Percentiles rank a stretch among this genome's conserved stretches.
Evolutionary conservation across 2,113 vertebrate species (phyloP).

Genomic region (Orycteropus afer): DNA sequence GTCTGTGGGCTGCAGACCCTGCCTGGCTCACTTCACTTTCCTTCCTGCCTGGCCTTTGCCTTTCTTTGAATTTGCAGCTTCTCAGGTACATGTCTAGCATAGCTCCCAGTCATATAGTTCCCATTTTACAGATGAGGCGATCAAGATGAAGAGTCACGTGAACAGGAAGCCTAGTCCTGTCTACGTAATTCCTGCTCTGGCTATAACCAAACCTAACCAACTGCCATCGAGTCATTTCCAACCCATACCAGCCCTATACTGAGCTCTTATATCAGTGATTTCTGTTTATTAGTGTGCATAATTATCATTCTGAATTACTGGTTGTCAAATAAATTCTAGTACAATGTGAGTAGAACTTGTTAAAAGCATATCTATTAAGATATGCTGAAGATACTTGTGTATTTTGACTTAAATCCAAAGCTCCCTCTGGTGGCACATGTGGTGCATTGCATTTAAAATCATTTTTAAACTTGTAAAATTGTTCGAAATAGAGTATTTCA

Average conservation of each 20-base stretch:
- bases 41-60: background rate
- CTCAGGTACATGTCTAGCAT: background rate
- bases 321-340: background rate
- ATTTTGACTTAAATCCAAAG: conserved; percentile 68
- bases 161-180: background rate
- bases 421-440: conserved; percentile 74
- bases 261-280: background rate
- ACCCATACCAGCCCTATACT: too few relatives aligned
- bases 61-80: background rate
- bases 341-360: background rate
- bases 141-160: background rate
- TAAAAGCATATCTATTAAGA: background rate
- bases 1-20: background rate
- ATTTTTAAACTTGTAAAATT: conserved; percentile 48
- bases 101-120: background rate
- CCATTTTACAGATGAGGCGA: background rate
- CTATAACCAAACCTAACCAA: too few relatives aligned
- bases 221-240: too few relatives aligned
- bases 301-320: background rate
- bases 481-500: background rate
- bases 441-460: conserved; percentile 45
- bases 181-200: background rate
- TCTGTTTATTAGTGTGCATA: background rate
- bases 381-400: background rate
- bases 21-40: background rate